Percentiles rank a stretch among this genome's conserved stretches.
These are phyloP conservation scores for Tautogolabrus adspersus DNA, from an alignment of 2,113 vertebrate genomes.

Conservation along the genomic window DNA sequence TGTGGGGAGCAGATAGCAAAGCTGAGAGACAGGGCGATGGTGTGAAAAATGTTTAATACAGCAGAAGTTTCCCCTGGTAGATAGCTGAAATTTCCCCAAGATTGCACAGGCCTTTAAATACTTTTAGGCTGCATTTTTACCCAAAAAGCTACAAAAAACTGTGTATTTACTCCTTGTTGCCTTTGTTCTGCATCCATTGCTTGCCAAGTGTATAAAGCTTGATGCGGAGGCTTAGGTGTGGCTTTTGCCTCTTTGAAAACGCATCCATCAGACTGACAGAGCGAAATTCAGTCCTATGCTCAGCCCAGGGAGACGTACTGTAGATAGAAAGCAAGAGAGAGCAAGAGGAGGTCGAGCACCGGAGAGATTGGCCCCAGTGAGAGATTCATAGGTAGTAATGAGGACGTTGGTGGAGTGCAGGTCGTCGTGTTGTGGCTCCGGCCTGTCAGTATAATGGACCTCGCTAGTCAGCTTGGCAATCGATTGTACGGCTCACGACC, in stretches of 20 bases:
- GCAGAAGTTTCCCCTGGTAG: conserved; percentile 23
- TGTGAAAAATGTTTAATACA: conserved; percentile 46
- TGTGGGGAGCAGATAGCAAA: conserved; percentile 26
- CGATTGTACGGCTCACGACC: conserved; percentile 66
- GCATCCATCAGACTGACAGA: conserved; percentile 51
- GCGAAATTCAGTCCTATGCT: conserved; percentile 46
- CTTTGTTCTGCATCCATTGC: conserved; percentile 41
- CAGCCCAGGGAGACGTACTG: conserved; percentile 29
- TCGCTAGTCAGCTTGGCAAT: conserved; percentile 71
- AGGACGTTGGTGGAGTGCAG: conserved; percentile 67
- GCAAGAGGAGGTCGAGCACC: conserved; percentile 12
- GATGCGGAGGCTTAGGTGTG: conserved; percentile 34
- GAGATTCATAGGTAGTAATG: conserved; percentile 77
- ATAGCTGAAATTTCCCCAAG: conserved; percentile 27
- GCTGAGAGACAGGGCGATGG: conserved; percentile 36
- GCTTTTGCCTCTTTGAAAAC: conserved; percentile 48
- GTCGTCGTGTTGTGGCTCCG: conserved; percentile 66
- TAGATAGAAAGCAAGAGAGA: conserved; percentile 20
- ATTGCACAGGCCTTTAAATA: conserved; percentile 32
- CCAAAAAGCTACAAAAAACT: conserved; percentile 18
- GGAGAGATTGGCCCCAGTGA: conserved; percentile 70
- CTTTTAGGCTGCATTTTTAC: conserved; percentile 28
- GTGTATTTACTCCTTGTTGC: conserved; percentile 4
- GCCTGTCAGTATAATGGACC: conserved; percentile 78
- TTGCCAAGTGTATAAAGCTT: conserved; percentile 10